Evolutionary conservation across 53 echinoderm and acorn worm genomes (phyloP), one percentile per base, ranked within the genome.

Genomic region (Actinopyga echinites): DNA sequence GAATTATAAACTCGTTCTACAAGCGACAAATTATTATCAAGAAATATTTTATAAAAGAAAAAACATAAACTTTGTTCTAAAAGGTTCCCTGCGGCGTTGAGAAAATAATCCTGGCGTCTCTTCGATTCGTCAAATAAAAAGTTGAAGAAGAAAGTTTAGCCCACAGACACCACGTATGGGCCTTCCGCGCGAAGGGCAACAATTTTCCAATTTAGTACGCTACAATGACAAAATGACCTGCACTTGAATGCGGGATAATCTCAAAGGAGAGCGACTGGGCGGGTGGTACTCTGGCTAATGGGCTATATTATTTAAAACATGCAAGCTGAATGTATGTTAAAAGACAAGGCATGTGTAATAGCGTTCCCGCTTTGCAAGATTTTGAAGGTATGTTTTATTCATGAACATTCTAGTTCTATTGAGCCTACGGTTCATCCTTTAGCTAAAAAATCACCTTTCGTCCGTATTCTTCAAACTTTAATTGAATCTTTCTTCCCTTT

Each of bases 161-260:
- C 77, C 56, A 54, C 33, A 77, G 77, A 77, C 77, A 77, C 53
- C 56, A 77, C 60, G 61, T 42, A 62, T 80, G 81, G 81, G 61
- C 63, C 81, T 80, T 80, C 64, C 59, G 62, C 61, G 63, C 81
- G 81, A 80, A 80, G 81, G 63, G 63, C 74, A 74, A 52, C 84
- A 84, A 83, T 89, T 74, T 85, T 83, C 83, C 80, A 69, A 85
- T 89, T 84, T 89, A 69, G 80, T 84, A 85, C 89, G 74, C 81
- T 89, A 85, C 89, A 89, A 89, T 85, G 85, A 85, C 82, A 89
- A 69, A 79, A 67, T 84, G 84, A 84, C 85, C 81, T 56, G 53
- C 30, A 71, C 57, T 79, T 71, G 55, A 69, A 84, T 67, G 56
- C 69, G 57, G 57, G 84, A 57, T 19, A 6, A 55, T 67, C 83